phyloP scores from a whole-genome alignment of 2,113 vertebrate genomes.

The Protobothrops mucrosquamatus region DNA sequence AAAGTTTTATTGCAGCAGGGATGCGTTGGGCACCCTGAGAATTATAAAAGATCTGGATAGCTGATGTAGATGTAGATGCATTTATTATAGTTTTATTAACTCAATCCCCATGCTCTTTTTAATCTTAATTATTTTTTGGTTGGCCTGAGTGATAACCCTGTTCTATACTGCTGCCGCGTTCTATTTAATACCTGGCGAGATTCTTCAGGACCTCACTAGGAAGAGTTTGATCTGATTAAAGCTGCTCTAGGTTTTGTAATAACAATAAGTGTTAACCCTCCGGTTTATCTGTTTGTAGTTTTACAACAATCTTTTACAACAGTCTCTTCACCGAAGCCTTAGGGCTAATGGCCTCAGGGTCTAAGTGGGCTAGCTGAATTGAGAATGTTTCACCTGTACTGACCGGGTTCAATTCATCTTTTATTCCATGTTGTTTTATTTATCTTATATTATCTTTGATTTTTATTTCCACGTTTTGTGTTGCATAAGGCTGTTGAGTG shows the following conservation, averaged over 20 bases:
- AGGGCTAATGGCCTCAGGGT: not conserved
- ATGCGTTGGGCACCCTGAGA: not conserved
- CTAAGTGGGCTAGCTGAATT: not conserved
- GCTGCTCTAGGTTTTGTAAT: not conserved
- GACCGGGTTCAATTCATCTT: not conserved
- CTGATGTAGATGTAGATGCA: not conserved
- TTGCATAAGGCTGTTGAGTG: not conserved
- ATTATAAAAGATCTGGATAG: not conserved
- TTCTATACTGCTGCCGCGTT: not conserved
- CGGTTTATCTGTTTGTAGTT: not conserved
- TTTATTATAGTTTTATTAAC: not conserved
- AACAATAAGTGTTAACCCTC: not conserved
- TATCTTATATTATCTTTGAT: not conserved
- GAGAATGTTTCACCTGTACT: not conserved
- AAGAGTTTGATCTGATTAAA: not conserved
- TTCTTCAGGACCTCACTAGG: not conserved
- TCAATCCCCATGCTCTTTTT: not conserved
- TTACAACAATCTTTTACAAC: not conserved
- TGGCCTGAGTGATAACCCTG: not conserved
- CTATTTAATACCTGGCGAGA: not conserved
- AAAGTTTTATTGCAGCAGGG: not conserved
- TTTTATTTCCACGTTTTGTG: not conserved
- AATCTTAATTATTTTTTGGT: not conserved
- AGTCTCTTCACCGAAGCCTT: not conserved
- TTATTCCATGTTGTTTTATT: not conserved